Evolutionary conservation across 1,140 invertebrate species (phyloP).

Genomic region (Drosophila kurseongensis): DNA sequence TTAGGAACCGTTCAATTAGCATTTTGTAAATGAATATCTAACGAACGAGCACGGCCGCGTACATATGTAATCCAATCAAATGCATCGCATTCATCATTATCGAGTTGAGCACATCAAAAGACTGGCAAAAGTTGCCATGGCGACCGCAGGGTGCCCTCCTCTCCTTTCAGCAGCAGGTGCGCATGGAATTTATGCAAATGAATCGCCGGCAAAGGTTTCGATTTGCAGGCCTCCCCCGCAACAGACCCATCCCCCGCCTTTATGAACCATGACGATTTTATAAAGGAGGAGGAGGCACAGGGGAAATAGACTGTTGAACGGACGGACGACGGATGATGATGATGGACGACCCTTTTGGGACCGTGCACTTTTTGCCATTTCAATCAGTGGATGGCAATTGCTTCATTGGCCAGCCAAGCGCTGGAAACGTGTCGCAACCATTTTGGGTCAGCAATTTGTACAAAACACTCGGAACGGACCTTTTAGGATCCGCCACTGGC

Average conservation of each 20-base stretch:
- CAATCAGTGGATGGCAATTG: conserved; percentile 63
- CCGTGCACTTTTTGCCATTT: conserved; percentile 55
- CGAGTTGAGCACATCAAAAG: conserved; percentile 60
- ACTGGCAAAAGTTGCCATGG: conserved; percentile 52
- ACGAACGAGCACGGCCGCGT: conserved; percentile 8
- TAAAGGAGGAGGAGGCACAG: not conserved
- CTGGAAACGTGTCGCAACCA: conserved; percentile 58
- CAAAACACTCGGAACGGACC: conserved; percentile 47
- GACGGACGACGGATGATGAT: conserved; percentile 10
- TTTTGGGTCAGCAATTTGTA: conserved; percentile 67
- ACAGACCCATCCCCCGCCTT: conserved; percentile 5
- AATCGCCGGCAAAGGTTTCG: conserved; percentile 45
- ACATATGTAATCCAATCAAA: conserved; percentile 69
- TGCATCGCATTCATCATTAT: conserved; percentile 63
- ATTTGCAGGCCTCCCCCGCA: conserved; percentile 35
- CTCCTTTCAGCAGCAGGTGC: conserved; percentile 43
- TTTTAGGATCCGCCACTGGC: conserved; percentile 21
- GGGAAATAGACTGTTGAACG: too few relatives aligned
- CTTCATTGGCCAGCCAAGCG: conserved; percentile 57
- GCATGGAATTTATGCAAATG: conserved; percentile 67
- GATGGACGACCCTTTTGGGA: conserved; percentile 47
- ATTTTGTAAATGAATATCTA: conserved; percentile 51
- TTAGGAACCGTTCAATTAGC: conserved; percentile 55
- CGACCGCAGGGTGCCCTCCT: conserved; percentile 9
- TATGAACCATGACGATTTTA: conserved; percentile 37